Evolutionary conservation across 2,113 vertebrate species (phyloP), one percentile per base, ranked within the genome.

Genomic region (Herpailurus yagouaroundi): DNA sequence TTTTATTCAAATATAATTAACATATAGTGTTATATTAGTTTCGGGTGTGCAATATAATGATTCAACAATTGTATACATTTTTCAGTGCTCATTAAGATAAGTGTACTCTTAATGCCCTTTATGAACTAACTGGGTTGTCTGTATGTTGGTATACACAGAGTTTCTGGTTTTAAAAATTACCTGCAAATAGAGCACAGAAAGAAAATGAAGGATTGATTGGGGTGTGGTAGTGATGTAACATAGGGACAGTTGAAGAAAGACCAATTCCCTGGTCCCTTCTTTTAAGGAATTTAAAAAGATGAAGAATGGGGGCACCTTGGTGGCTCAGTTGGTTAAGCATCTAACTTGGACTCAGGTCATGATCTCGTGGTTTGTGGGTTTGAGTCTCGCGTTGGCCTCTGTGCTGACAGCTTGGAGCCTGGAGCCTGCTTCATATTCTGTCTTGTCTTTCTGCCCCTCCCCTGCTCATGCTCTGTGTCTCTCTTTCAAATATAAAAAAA

Each of bases 141-240:
- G 66, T 36, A 31, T 91, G 13, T 68, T 82, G n/a, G 31, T 71
- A 23, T 83, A 50, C 19, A 29, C 25, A 74, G 71, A 86, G 13
- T 79, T 94, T 79, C 18, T 88, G 76, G 63, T 81, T 90, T 93
- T 64, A 88, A 88, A 94, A 33, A 8, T 83, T 66, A 27, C 63
- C 45, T 66, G 77, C 25, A 89, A 77, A 83, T 73, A 21, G 3
- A 88, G 10, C 86, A 31, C 27, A 81, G 50, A 91, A 88, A 96
- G 69, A 55, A 88, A 96, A 48, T 2, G 16, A 73, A n/a, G 27
- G 71, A 63, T 63, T 63, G 41, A 5, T 50, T 63, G 36, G 21
- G 10, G 29, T 69, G 29, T 29, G 3, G 31, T 21, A n/a, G 41
- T 64, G 41, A 94, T 48, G n/a, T 55, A 29, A 29, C 63, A 50